These are phyloP conservation scores for Carcharodon carcharias DNA, from an alignment of 2,797 vertebrate genomes.

Conservation along the genomic window DNA sequence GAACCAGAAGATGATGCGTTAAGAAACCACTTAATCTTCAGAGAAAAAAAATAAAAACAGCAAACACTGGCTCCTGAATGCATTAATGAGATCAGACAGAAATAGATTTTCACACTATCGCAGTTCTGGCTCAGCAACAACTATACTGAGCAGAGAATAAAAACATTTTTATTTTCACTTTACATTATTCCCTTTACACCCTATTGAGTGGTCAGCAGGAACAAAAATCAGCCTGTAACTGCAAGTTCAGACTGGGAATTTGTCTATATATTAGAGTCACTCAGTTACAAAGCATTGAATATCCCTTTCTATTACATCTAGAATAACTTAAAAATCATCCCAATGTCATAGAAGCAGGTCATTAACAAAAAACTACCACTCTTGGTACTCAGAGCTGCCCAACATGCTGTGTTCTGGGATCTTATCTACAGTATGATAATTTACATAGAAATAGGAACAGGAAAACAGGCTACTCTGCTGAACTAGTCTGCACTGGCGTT, in stretches of 20 bases:
- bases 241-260: neutral
- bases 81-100: neutral
- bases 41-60: neutral
- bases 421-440: neutral
- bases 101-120: neutral
- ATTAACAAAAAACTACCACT: neutral
- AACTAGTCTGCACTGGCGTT: neutral
- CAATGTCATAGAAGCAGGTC: neutral
- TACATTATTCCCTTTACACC: neutral
- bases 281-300: neutral
- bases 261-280: neutral
- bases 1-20: neutral
- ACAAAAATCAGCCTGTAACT: neutral
- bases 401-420: neutral
- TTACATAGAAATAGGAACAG: neutral
- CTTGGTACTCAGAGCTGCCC: neutral
- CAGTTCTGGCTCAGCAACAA: neutral
- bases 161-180: neutral
- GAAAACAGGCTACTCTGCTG: neutral
- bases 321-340: neutral
- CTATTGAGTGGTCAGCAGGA: neutral
- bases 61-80: neutral
- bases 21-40: neutral
- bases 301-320: too few species aligned
- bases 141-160: neutral